Evolutionary conservation across 2,797 vertebrate genomes (phyloP).

Genomic region (Neosilurus mollespiculum): DNA sequence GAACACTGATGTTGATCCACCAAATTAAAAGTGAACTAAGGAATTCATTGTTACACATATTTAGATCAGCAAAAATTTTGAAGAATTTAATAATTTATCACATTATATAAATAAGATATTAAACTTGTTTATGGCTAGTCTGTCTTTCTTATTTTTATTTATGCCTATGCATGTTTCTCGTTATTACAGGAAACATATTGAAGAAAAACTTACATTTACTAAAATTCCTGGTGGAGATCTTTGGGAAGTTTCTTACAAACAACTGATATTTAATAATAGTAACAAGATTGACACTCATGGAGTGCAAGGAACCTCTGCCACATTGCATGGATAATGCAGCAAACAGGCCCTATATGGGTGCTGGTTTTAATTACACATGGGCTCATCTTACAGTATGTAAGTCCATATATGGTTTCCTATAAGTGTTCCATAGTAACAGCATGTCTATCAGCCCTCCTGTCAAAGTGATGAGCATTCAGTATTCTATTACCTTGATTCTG

Average conservation of each 20-base stretch:
- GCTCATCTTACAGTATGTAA: too few species aligned
- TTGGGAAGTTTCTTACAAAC: background rate
- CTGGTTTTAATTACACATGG: too few species aligned
- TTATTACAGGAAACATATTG: background rate
- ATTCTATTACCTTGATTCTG: too few species aligned
- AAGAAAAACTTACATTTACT: background rate
- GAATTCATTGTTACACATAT: background rate
- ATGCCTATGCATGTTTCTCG: background rate
- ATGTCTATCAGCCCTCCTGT: too few species aligned
- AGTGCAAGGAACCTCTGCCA: too few species aligned
- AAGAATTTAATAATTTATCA: background rate
- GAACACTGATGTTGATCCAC: background rate
- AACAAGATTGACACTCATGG: too few species aligned
- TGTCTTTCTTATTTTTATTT: background rate
- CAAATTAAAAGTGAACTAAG: background rate
- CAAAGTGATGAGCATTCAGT: too few species aligned
- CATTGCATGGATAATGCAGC: too few species aligned
- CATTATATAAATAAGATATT: background rate
- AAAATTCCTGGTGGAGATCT: background rate
- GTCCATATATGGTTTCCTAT: too few species aligned
- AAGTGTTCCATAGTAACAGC: too few species aligned
- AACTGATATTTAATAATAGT: background rate
- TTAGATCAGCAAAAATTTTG: background rate
- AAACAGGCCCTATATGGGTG: too few species aligned
- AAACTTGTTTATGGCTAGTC: background rate